phyloP scores from a whole-genome alignment of 2,888 invertebrate genomes.

The Cosmorhoe ocellata region DNA sequence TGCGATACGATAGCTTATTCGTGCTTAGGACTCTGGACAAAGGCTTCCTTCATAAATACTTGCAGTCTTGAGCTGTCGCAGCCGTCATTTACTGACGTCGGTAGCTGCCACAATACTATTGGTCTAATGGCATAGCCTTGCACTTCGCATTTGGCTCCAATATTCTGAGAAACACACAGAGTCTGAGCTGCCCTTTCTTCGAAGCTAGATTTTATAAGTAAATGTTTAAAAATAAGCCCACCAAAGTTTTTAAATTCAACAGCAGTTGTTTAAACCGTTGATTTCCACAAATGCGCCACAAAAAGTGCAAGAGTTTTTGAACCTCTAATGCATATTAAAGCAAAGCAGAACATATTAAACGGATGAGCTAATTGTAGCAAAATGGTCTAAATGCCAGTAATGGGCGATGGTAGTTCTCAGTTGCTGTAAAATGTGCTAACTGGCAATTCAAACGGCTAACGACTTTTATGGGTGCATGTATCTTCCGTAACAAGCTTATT shows the following conservation, averaged over 20 bases:
- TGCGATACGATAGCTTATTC: too few relatives aligned
- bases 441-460: constrained; percentile 54
- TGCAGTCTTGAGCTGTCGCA: too few relatives aligned
- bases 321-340: constrained; percentile 22
- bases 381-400: constrained; percentile 50
- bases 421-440: constrained; percentile 42
- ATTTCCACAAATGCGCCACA: constrained; percentile 19
- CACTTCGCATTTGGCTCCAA: too few relatives aligned
- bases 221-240: too few relatives aligned
- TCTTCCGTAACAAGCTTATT: constrained; percentile 45
- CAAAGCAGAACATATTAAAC: constrained; percentile 17
- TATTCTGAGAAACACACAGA: too few relatives aligned
- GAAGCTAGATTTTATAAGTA: too few relatives aligned
- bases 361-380: constrained; percentile 48
- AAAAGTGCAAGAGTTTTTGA: constrained; percentile 6
- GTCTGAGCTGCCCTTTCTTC: too few relatives aligned
- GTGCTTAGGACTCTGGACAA: too few relatives aligned
- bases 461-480: constrained; percentile 51
- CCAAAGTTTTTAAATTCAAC: neutral
- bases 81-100: too few relatives aligned
- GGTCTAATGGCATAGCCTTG: too few relatives aligned
- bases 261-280: constrained; percentile 18
- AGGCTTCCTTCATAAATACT: too few relatives aligned
- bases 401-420: constrained; percentile 40
- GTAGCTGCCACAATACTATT: too few relatives aligned